A percentile compares a stretch with the other conserved stretches of the same genome.
phyloP scores from a whole-genome alignment of 2,888 invertebrate genomes.

The Archaeoteleia sp. region DNA sequence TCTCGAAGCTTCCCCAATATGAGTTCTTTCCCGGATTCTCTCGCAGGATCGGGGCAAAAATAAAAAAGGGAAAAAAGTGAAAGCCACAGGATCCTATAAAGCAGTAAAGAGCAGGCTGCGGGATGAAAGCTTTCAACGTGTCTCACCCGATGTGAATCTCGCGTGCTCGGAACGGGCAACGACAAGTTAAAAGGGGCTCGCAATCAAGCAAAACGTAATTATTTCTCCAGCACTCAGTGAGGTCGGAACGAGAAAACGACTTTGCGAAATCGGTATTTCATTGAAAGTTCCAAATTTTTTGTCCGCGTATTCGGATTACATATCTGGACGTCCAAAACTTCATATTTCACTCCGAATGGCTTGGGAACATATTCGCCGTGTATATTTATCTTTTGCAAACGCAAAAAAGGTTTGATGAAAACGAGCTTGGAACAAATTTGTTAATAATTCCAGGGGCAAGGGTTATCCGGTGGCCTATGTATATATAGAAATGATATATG shows the following conservation, averaged over 20 bases:
- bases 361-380: too few species aligned
- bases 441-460: too few species aligned
- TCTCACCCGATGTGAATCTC: slow-evolving; percentile 64
- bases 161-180: slow-evolving; percentile 61
- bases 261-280: slow-evolving; percentile 46
- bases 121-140: slow-evolving; percentile 70
- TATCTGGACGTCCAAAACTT: background rate
- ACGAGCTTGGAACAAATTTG: too few species aligned
- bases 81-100: slow-evolving; percentile 54
- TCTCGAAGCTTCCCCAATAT: slow-evolving; percentile 23
- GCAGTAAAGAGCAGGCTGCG: slow-evolving; percentile 57
- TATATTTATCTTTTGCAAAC: too few species aligned
- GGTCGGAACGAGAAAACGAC: slow-evolving; percentile 40
- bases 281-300: slow-evolving; percentile 39
- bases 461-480: too few species aligned
- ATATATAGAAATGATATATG: too few species aligned
- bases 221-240: slow-evolving; percentile 53
- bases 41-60: slow-evolving; percentile 21
- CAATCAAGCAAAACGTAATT: slow-evolving; percentile 69
- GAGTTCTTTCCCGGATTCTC: slow-evolving; percentile 33
- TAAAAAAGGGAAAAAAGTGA: slow-evolving; percentile 30
- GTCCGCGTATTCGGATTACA: slow-evolving; percentile 14
- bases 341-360: too few species aligned
- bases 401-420: too few species aligned
- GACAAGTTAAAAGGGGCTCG: slow-evolving; percentile 70